Evolutionary conservation across 2,113 vertebrate genomes (phyloP).

Genomic region (Mola mola): DNA sequence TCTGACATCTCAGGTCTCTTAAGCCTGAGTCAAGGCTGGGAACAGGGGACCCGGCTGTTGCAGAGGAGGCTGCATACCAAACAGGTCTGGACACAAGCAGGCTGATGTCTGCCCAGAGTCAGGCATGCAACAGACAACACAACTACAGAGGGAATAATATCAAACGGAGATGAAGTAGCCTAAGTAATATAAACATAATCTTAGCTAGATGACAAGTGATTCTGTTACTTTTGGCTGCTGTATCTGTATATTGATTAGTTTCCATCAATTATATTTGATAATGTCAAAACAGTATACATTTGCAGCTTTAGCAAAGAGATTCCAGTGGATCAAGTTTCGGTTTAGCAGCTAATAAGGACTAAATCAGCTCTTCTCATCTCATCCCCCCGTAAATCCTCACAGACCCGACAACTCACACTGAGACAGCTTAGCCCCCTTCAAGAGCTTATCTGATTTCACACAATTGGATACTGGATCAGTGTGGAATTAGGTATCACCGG

Average conservation of each 20-base stretch:
- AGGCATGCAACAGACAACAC: constrained; percentile 65
- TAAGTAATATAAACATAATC: too few species aligned
- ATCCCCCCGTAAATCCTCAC: constrained; percentile 56
- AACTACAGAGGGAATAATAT: constrained; percentile 35
- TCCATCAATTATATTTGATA: too few species aligned
- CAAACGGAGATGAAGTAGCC: too few species aligned
- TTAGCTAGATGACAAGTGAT: too few species aligned
- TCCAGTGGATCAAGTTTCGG: constrained; percentile 36
- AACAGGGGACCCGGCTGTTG: constrained; percentile 54
- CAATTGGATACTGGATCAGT: constrained; percentile 68
- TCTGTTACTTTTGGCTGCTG: too few species aligned
- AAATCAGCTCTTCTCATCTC: constrained; percentile 67
- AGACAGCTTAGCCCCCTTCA: constrained; percentile 66
- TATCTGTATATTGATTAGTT: too few species aligned
- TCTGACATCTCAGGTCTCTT: constrained; percentile 34
- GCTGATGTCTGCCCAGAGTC: constrained; percentile 64
- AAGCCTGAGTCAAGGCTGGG: constrained; percentile 29
- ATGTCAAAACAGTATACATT: constrained; percentile 29
- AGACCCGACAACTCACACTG: constrained; percentile 58
- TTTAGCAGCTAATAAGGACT: constrained; percentile 58
- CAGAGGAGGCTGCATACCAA: constrained; percentile 76
- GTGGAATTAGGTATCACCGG: constrained; percentile 56
- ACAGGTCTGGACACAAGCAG: constrained; percentile 81
- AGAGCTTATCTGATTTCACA: constrained; percentile 75
- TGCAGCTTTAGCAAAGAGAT: constrained; percentile 32